Conservation (phyloP, 2,888 invertebrate species). For the Cyclophora punctaria region DNA sequence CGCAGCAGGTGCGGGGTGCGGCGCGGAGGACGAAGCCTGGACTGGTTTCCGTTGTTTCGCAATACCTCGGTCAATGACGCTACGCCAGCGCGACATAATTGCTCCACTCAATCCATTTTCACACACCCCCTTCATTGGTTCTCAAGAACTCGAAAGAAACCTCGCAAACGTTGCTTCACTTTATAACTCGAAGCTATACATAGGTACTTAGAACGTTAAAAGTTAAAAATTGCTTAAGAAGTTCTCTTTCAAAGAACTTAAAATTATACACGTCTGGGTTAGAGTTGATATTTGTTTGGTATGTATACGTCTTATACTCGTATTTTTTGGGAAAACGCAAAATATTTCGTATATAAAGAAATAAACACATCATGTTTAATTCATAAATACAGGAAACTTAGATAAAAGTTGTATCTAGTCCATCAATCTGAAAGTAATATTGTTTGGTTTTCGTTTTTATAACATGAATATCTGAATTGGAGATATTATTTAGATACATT, state of each 20-base stretch:
- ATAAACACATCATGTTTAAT: slow-evolving; percentile 7
- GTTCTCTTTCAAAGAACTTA: too few species aligned
- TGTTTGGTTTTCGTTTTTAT: slow-evolving; percentile 9
- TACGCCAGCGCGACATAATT: slow-evolving; percentile 63
- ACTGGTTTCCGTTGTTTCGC: slow-evolving; percentile 75
- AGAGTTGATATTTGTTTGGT: too few species aligned
- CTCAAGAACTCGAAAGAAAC: too few species aligned
- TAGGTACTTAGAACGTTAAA: too few species aligned
- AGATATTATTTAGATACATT: too few species aligned
- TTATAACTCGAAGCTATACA: too few species aligned
- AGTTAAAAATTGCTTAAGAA: too few species aligned
- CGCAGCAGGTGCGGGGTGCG: slow-evolving; percentile 59
- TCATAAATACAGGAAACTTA: slow-evolving; percentile 7
- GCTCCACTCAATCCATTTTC: slow-evolving; percentile 58
- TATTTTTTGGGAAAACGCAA: too few species aligned
- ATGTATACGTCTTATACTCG: too few species aligned
- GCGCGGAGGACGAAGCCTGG: slow-evolving; percentile 33
- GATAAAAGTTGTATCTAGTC: slow-evolving; percentile 15
- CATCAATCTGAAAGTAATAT: slow-evolving; percentile 17
- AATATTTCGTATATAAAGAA: too few species aligned
- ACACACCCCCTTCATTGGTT: slow-evolving; percentile 46
- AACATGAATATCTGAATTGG: background rate
- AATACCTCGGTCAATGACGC: slow-evolving; percentile 72
- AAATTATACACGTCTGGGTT: too few species aligned
- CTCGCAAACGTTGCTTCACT: too few species aligned